Percentiles rank a stretch among this genome's conserved stretches.
Evolutionary conservation across 2,888 invertebrate species (phyloP).

Genomic region (Ormyrus pomaceus): DNA sequence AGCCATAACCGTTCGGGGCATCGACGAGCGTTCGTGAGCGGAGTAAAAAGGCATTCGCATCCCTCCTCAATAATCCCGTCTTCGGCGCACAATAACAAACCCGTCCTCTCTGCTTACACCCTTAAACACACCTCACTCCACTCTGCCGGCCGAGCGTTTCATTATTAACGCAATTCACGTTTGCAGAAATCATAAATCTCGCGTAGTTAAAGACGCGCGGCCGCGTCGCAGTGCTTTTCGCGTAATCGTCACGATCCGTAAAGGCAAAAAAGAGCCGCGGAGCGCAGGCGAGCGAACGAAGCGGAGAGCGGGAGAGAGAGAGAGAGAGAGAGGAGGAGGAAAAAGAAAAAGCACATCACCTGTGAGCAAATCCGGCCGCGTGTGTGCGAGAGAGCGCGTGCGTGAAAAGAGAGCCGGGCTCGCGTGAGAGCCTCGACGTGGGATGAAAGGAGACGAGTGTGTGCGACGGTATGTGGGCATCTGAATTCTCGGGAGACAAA

Average conservation of each 20-base stretch:
- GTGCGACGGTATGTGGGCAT: constrained; percentile 58
- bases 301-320: background rate
- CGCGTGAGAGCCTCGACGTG: constrained; percentile 57
- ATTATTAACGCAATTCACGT: constrained; percentile 56
- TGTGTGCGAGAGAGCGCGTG: constrained; percentile 23
- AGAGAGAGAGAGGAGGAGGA: background rate
- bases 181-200: constrained; percentile 55
- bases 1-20: constrained; percentile 2
- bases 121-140: background rate
- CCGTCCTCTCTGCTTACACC: constrained; percentile 3
- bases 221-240: constrained; percentile 39
- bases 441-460: constrained; percentile 55
- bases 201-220: constrained; percentile 45
- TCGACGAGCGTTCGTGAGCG: constrained; percentile 3
- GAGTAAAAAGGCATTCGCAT: background rate
- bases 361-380: constrained; percentile 16
- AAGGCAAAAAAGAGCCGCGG: constrained; percentile 25
- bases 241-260: constrained; percentile 54
- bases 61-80: constrained; percentile 40
- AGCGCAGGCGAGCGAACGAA: background rate
- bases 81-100: constrained; percentile 39
- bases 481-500: constrained; percentile 62
- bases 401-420: constrained; percentile 42
- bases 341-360: background rate
- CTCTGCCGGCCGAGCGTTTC: constrained; percentile 27